Conservation (phyloP, 1,140 invertebrate species). For the Atta texana region DNA sequence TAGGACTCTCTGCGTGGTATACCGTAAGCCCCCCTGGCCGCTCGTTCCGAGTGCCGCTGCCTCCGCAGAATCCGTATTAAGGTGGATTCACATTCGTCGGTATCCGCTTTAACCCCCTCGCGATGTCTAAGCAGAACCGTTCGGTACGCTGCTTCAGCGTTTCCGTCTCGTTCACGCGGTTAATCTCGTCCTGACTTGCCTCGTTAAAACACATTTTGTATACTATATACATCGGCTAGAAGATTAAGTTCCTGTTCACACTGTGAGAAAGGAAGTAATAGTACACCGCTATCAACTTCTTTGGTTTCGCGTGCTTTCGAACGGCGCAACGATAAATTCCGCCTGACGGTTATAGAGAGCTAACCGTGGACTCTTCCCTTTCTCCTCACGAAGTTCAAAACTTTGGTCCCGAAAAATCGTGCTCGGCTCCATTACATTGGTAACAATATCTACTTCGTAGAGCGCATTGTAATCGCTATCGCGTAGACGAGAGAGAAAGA, state of each 20-base stretch:
- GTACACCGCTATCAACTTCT: conserved; percentile 64
- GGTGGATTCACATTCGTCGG: conserved; percentile 72
- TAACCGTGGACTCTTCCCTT: conserved; percentile 24
- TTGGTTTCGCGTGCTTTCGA: conserved; percentile 52
- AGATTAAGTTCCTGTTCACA: conserved; percentile 64
- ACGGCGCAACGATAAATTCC: conserved; percentile 57
- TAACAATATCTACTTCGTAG: conserved; percentile 63
- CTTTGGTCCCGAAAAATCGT: conserved; percentile 57
- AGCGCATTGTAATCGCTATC: conserved; percentile 60
- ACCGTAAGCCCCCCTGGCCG: conserved; percentile 33
- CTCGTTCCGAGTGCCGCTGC: conserved; percentile 21
- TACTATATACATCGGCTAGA: conserved; percentile 17
- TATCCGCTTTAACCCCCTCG: conserved; percentile 41
- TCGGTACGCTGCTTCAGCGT: conserved; percentile 1
- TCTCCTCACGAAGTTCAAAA: conserved; percentile 60
- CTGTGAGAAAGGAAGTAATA: conserved; percentile 64
- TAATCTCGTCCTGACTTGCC: conserved; percentile 39
- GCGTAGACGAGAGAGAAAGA: not conserved
- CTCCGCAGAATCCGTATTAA: conserved; percentile 69
- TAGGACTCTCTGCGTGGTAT: conserved; percentile 62
- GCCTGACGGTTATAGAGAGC: conserved; percentile 56
- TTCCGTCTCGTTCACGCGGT: conserved; percentile 13
- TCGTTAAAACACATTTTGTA: conserved; percentile 58
- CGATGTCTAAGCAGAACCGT: conserved; percentile 34
- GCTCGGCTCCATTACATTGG: conserved; percentile 56